These are phyloP conservation scores for Pseudachorutes palmiensis DNA, from an alignment of 1,140 invertebrate genomes.

Conservation along the genomic window DNA sequence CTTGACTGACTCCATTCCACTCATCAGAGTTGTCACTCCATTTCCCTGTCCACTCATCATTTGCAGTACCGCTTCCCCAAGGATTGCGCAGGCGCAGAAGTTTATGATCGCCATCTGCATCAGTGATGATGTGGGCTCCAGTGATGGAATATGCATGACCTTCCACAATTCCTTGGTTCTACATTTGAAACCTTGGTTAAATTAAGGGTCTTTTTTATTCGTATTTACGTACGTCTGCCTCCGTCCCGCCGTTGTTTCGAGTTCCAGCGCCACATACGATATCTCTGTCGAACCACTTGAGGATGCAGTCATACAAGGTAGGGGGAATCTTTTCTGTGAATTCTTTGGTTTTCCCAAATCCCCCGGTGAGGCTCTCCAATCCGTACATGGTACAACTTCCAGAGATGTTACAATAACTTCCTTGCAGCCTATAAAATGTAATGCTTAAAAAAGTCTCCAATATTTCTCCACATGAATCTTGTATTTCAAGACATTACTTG, in stretches of 20 bases:
- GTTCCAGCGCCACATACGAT: background rate
- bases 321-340: background rate
- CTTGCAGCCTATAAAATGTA: background rate
- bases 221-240: background rate
- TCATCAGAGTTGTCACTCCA: background rate
- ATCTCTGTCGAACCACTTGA: background rate
- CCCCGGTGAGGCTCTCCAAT: background rate
- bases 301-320: background rate
- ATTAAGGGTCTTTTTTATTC: background rate
- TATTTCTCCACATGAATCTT: background rate
- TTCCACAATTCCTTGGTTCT: background rate
- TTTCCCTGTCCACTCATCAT: background rate
- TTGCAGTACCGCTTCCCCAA: conserved; percentile 50
- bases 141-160: background rate
- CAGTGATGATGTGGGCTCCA: background rate
- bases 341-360: background rate
- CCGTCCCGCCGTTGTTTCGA: background rate
- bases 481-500: background rate
- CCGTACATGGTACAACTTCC: background rate
- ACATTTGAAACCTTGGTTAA: background rate
- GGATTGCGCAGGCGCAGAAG: background rate
- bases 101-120: background rate
- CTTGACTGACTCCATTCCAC: background rate
- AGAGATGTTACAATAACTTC: background rate
- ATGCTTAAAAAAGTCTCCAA: background rate